Evolutionary conservation across 1,140 invertebrate species (phyloP).

Genomic region (Drosophila sulfurigaster): DNA sequence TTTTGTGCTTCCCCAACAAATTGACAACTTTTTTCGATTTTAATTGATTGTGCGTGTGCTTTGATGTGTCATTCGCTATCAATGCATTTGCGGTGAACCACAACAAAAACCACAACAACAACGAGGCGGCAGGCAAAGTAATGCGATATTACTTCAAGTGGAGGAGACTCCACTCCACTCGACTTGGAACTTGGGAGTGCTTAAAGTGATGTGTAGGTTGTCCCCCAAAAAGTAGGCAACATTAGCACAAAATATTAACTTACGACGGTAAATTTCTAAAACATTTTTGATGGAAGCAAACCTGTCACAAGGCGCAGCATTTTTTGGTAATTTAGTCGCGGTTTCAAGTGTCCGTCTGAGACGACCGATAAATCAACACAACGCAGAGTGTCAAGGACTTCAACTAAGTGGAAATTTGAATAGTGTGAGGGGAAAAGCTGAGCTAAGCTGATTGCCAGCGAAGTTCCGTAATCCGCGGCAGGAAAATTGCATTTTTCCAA

Average conservation of each 20-base stretch:
- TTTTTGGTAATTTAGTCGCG: conserved; percentile 8
- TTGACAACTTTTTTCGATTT: neutral
- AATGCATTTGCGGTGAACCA: conserved; percentile 13
- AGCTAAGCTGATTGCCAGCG: neutral
- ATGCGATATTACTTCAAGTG: conserved; percentile 36
- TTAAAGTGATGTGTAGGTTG: neutral
- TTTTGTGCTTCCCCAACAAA: neutral
- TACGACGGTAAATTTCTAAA: conserved; percentile 24
- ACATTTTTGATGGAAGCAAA: conserved; percentile 19
- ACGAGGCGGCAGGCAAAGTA: neutral
- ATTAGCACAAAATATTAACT: conserved; percentile 23
- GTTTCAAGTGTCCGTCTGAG: conserved; percentile 18
- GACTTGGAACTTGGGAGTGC: neutral
- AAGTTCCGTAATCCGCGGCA: neutral
- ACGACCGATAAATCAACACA: conserved; percentile 19
- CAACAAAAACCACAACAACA: conserved; percentile 18
- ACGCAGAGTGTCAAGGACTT: conserved; percentile 12
- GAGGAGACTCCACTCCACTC: neutral
- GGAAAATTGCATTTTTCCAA: conserved; percentile 51
- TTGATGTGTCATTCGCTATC: conserved; percentile 21
- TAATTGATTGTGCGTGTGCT: conserved; percentile 13
- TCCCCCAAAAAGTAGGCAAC: conserved; percentile 8
- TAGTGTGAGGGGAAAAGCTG: neutral
- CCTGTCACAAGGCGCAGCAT: conserved; percentile 30
- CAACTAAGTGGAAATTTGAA: conserved; percentile 54